These are phyloP conservation scores for Carassius carassius DNA, from an alignment of 2,113 vertebrate species.

Conservation along the genomic window DNA sequence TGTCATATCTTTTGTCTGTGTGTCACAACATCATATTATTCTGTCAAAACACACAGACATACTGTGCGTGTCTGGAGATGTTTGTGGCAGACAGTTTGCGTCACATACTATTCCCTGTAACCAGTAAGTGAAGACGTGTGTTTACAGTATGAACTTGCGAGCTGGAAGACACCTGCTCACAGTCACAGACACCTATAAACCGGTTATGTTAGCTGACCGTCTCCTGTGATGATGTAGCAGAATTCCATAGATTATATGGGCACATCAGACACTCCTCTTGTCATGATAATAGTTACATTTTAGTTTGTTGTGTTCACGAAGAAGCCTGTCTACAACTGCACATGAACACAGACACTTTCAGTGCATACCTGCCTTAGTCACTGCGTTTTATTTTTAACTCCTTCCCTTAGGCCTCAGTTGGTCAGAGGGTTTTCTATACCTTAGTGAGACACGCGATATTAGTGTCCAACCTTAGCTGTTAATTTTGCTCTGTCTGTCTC, in stretches of 20 bases:
- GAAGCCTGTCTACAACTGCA: background rate
- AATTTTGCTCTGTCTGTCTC: background rate
- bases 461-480: slow-evolving; percentile 8
- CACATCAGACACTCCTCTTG: background rate
- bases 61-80: slow-evolving; percentile 35
- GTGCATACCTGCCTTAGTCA: slow-evolving; percentile 31
- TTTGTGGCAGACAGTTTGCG: slow-evolving; percentile 40
- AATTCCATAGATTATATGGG: background rate
- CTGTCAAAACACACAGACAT: slow-evolving; percentile 18
- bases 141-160: slow-evolving; percentile 32
- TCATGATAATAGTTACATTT: background rate
- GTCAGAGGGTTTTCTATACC: slow-evolving; percentile 15
- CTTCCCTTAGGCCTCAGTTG: slow-evolving; percentile 31
- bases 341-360: slow-evolving; percentile 6
- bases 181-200: slow-evolving; percentile 27
- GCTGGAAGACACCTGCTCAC: slow-evolving; percentile 27
- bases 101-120: slow-evolving; percentile 39
- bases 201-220: slow-evolving; percentile 35
- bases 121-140: slow-evolving; percentile 29
- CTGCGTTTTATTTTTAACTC: slow-evolving; percentile 15
- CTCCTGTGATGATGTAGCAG: slow-evolving; percentile 23
- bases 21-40: background rate
- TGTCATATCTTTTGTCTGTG: slow-evolving; percentile 8
- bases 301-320: background rate
- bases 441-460: background rate